phyloP scores from a whole-genome alignment of 2,113 vertebrate species.

The Sterrhoptilus dennistouni region DNA sequence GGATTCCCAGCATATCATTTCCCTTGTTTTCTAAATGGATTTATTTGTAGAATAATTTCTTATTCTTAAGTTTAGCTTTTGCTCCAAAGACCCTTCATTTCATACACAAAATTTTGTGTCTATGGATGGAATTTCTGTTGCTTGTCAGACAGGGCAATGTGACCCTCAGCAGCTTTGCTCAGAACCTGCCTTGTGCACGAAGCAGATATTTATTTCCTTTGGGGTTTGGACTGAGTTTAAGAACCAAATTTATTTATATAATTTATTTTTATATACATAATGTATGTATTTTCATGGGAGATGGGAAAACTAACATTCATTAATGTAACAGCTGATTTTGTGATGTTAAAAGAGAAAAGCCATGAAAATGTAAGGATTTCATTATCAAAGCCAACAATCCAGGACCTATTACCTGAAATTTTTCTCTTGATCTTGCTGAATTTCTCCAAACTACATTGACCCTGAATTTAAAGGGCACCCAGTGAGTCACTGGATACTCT shows the following conservation, averaged over 20 bases:
- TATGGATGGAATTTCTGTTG: neutral
- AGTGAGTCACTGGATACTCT: neutral
- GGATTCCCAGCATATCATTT: neutral
- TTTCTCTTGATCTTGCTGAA: neutral
- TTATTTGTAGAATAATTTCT: neutral
- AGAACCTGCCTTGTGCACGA: neutral
- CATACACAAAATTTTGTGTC: neutral
- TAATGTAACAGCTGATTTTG: neutral
- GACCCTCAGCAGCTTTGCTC: neutral
- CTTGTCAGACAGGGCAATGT: neutral
- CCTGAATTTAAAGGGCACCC: neutral
- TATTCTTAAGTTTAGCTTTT: neutral
- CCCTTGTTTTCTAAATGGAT: neutral
- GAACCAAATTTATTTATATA: neutral
- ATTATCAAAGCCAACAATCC: neutral
- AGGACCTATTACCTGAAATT: neutral
- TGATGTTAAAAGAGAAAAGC: neutral
- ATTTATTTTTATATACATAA: neutral
- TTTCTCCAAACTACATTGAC: neutral
- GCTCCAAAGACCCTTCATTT: neutral
- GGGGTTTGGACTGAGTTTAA: neutral
- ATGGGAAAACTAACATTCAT: neutral
- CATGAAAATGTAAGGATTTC: neutral
- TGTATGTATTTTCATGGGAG: neutral
- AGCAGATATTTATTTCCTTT: neutral